Evolutionary conservation across 2,113 vertebrate species (phyloP).

Genomic region (Tychaedon coryphoeus): DNA sequence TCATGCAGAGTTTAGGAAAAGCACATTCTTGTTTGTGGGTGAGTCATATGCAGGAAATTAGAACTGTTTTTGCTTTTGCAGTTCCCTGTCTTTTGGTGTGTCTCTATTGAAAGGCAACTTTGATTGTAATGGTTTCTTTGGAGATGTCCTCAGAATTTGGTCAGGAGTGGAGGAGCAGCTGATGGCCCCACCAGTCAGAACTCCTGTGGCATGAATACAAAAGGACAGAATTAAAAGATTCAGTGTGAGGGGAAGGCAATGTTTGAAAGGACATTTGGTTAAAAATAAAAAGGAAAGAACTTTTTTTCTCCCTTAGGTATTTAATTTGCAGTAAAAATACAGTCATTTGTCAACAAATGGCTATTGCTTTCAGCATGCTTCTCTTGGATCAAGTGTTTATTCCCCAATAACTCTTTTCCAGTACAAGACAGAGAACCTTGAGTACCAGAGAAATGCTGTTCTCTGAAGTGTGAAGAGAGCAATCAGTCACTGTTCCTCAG

Average conservation of each 20-base stretch:
- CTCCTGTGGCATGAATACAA: background rate
- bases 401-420: background rate
- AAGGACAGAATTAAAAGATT: background rate
- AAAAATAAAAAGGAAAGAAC: background rate
- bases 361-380: background rate
- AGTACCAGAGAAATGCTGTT: background rate
- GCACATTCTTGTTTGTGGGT: background rate
- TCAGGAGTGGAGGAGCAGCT: background rate
- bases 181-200: background rate
- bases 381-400: background rate
- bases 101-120: background rate
- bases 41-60: background rate
- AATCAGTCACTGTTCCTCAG: background rate
- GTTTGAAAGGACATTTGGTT: background rate
- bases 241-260: background rate
- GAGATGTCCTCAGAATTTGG: background rate
- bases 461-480: background rate
- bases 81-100: background rate
- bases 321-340: background rate
- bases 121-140: background rate
- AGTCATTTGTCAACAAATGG: background rate
- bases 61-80: background rate
- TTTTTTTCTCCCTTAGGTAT: rapidly evolving
- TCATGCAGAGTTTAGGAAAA: background rate
- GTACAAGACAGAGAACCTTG: background rate